Evolutionary conservation across 2,113 vertebrate species (phyloP).

Genomic region (Anhinga rufa): DNA sequence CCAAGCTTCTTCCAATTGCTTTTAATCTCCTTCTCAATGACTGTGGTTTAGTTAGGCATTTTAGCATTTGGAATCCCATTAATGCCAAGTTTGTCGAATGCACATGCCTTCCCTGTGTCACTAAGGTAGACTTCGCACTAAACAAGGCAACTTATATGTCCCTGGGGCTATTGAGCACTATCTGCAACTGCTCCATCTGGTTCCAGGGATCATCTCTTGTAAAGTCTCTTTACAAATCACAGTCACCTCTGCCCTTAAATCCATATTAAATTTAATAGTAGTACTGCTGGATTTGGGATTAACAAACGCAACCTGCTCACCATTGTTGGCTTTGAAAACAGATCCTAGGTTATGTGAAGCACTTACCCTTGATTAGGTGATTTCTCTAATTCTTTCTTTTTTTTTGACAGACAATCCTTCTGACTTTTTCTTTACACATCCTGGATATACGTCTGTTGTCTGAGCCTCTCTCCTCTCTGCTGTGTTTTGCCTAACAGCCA

Average conservation of each 20-base stretch:
- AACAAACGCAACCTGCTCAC: neutral
- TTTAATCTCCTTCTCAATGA: neutral
- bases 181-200: neutral
- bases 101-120: neutral
- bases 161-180: neutral
- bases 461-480: neutral
- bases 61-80: neutral
- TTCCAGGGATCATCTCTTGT: neutral
- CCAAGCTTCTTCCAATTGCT: neutral
- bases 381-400: neutral
- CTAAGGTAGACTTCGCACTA: neutral
- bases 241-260: constrained; percentile 15
- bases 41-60: neutral
- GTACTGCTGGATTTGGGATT: neutral
- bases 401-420: neutral
- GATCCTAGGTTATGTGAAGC: neutral
- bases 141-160: neutral
- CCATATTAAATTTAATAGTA: neutral
- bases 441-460: neutral
- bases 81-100: neutral
- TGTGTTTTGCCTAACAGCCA: neutral
- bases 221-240: neutral
- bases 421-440: neutral
- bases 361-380: neutral
- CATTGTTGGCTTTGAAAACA: neutral